Evolutionary conservation across 2,888 invertebrate species (phyloP).

Genomic region (Atherix ibis): DNA sequence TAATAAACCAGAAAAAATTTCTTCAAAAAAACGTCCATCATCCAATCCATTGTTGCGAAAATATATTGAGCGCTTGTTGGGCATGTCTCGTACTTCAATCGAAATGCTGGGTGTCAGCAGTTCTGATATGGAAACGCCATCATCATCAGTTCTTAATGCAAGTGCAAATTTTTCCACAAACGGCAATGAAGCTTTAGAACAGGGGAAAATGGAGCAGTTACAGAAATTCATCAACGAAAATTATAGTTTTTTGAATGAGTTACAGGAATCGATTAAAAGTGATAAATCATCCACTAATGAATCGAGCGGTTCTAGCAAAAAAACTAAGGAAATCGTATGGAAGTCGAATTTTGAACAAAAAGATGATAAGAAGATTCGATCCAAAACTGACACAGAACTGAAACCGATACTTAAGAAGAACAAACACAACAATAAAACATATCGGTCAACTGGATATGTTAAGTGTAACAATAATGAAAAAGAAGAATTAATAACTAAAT

Average conservation of each 20-base stretch:
- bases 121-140: constrained; percentile 35
- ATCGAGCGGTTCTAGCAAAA: constrained; percentile 14
- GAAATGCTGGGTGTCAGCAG: constrained; percentile 34
- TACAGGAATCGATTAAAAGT: constrained; percentile 21
- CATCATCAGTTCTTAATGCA: constrained; percentile 33
- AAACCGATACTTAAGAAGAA: constrained; percentile 1
- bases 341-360: constrained; percentile 14
- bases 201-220: constrained; percentile 19
- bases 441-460: not conserved
- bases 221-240: constrained; percentile 27
- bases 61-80: constrained; percentile 35
- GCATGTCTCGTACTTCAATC: constrained; percentile 36
- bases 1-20: not conserved
- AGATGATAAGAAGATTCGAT: constrained; percentile 3
- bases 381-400: constrained; percentile 4
- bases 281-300: constrained; percentile 12
- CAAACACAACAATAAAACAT: not conserved
- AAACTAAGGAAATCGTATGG: constrained; percentile 21
- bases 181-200: constrained; percentile 8
- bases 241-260: constrained; percentile 24
- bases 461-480: not conserved
- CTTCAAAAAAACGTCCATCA: constrained; percentile 11
- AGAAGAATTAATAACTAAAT: constrained; percentile 23
- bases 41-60: constrained; percentile 30
- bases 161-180: constrained; percentile 24